A percentile compares a stretch with the other conserved stretches of the same genome.
Evolutionary conservation across 2,113 vertebrate genomes (phyloP).

Genomic region (Donacobius atricapilla): DNA sequence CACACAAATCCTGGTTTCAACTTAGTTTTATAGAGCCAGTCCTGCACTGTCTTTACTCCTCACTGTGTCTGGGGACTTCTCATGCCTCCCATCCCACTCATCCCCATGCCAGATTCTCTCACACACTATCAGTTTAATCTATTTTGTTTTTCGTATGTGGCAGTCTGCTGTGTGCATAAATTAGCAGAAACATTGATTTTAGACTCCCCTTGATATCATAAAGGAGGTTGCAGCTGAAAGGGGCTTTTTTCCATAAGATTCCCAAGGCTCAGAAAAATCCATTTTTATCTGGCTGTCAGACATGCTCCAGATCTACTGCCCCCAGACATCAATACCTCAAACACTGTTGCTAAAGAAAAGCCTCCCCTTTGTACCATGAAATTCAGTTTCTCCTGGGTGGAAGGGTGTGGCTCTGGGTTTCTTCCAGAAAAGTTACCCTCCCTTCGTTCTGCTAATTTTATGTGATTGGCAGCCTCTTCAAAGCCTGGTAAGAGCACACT

Average conservation of each 20-base stretch:
- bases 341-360: background rate
- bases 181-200: background rate
- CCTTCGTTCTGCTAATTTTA: background rate
- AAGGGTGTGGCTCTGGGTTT: background rate
- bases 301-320: background rate
- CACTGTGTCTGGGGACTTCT: background rate
- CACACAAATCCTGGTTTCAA: background rate
- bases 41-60: background rate
- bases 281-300: background rate
- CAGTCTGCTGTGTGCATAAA: background rate
- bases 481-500: background rate
- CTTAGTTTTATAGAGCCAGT: background rate
- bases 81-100: background rate
- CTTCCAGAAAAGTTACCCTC: background rate
- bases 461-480: background rate
- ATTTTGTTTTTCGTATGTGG: background rate
- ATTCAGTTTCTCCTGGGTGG: background rate
- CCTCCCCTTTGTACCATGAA: background rate
- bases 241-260: background rate
- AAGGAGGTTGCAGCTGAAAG: background rate
- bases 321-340: background rate
- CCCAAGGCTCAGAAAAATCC: background rate
- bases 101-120: background rate
- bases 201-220: background rate
- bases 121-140: background rate